Conservation (phyloP, 37 sponge, comb jelly and placozoan species). For the Haliclona indistincta region DNA sequence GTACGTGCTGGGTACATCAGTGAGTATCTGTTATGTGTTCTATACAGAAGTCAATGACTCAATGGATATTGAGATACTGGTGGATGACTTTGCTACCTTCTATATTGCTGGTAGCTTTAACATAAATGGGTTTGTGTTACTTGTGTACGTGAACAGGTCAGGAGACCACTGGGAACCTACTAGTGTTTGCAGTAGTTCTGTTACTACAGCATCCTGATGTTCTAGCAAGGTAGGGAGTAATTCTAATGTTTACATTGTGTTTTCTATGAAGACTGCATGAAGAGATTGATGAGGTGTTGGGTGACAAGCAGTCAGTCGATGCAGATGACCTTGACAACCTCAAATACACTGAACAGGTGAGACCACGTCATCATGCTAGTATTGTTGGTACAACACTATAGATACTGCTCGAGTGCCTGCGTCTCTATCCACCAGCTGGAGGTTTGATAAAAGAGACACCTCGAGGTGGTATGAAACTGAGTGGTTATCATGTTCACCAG, state of each 20-base stretch:
- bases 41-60: too few species aligned
- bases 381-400: not conserved
- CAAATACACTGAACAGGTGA: not conserved
- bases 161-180: constrained; percentile 3
- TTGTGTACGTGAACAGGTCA: too few species aligned
- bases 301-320: not conserved
- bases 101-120: constrained; percentile 22
- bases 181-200: not conserved
- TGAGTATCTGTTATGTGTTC: too few species aligned
- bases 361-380: not conserved
- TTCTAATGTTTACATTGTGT: too few species aligned
- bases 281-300: not conserved
- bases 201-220: constrained; percentile 1
- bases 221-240: not conserved
- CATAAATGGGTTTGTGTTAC: too few species aligned
- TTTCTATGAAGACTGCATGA: not conserved
- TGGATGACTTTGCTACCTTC: constrained; percentile 25
- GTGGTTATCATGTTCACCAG: constrained; percentile 3
- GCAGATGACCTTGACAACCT: not conserved
- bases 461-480: not conserved
- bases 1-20: too few species aligned
- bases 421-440: constrained; percentile 11
- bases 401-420: constrained; percentile 19
- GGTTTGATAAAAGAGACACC: not conserved
- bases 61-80: constrained; percentile 17